phyloP scores from a whole-genome alignment of 2,113 vertebrate species.

The Chelonoidis abingdonii region DNA sequence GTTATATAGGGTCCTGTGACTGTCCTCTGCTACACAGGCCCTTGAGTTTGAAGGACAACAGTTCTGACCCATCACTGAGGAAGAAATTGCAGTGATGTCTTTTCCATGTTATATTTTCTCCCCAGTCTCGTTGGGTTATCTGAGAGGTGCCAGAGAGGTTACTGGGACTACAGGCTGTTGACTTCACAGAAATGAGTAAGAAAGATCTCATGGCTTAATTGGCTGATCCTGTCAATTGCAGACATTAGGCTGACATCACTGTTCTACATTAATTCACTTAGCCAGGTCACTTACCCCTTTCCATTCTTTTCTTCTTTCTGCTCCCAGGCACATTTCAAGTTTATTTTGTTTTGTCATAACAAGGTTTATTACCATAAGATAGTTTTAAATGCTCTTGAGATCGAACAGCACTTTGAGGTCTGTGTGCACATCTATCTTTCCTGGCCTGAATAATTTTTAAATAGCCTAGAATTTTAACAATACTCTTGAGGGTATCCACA shows the following conservation, averaged over 20 bases:
- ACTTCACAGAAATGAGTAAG: background rate
- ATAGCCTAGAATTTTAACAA: constrained; percentile 65
- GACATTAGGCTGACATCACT: background rate
- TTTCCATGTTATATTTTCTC: background rate
- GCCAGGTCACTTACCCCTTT: background rate
- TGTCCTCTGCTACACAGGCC: background rate
- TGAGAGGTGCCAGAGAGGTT: background rate
- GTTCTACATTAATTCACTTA: background rate
- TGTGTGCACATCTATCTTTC: constrained; percentile 20
- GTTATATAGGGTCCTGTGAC: background rate
- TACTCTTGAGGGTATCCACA: constrained; percentile 33
- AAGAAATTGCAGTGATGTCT: background rate
- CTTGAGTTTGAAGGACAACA: background rate
- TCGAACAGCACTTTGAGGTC: constrained; percentile 37
- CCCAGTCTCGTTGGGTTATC: background rate
- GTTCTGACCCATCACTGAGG: background rate
- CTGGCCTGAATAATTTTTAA: constrained; percentile 49
- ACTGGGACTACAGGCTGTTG: background rate
- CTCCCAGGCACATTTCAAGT: constrained; percentile 2
- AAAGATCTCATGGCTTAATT: background rate
- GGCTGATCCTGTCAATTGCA: background rate
- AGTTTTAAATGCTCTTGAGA: constrained; percentile 40
- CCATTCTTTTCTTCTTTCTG: background rate
- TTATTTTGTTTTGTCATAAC: constrained; percentile 43
- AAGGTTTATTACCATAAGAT: constrained; percentile 27